Evolutionary conservation across 2,113 vertebrate species (phyloP).

Genomic region (Capricornis sumatraensis): DNA sequence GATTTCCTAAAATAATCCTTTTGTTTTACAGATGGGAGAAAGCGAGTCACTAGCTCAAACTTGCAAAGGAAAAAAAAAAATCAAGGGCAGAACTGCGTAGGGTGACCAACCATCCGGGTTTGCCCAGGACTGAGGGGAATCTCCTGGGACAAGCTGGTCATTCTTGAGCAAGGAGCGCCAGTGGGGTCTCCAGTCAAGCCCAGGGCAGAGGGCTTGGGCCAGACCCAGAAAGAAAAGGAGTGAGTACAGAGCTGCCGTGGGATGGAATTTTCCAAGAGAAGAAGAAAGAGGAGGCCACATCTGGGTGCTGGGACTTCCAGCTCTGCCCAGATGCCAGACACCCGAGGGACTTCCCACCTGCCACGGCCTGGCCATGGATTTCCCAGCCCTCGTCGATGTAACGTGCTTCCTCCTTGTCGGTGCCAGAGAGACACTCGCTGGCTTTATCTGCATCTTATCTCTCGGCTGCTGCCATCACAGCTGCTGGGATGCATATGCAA

Average conservation of each 20-base stretch:
- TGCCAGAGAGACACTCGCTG: background rate
- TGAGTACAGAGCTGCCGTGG: background rate
- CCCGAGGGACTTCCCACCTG: conserved; percentile 33
- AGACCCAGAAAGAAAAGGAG: background rate
- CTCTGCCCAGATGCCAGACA: background rate
- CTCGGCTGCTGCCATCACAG: background rate
- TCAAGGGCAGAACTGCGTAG: background rate
- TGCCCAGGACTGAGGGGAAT: background rate
- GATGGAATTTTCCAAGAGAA: conserved; percentile 51
- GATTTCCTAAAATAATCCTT: background rate
- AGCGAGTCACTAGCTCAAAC: background rate
- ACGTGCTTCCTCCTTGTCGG: background rate
- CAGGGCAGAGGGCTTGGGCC: background rate
- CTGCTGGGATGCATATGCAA: background rate
- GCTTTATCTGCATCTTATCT: background rate
- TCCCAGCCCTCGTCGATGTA: background rate
- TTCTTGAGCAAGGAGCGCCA: background rate
- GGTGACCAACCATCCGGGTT: fast-evolving
- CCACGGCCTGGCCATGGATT: fast-evolving
- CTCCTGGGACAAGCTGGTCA: background rate
- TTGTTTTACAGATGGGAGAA: background rate
- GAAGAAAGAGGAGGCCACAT: background rate
- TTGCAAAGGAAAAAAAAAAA: background rate
- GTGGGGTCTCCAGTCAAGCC: background rate
- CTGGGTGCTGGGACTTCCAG: background rate